Evolutionary conservation across 2,113 vertebrate species (phyloP), one percentile per base, ranked within the genome.

Genomic region (Protomyctophum bolini): DNA sequence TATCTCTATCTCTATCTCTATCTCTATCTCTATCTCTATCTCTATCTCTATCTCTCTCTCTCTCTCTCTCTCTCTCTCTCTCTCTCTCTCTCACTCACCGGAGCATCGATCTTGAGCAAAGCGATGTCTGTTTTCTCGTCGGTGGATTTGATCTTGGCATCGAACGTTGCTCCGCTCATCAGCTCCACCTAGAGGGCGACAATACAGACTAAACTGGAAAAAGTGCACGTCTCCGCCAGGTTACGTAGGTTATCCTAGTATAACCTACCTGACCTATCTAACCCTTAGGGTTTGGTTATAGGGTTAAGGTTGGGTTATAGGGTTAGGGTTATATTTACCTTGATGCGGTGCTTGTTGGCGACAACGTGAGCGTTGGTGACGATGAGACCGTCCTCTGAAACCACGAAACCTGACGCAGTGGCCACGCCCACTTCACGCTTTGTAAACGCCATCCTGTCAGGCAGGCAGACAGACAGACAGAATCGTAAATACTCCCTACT

Each of bases 61-160:
- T 45, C 10, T 51, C 12, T n/a, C 2, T 33, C 28, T 54, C 8
- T 4, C 28, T 54, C 6, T 46, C 52, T 21, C 10, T 67, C 21
- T 21, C 21, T 41, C 33, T 47, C 10, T 57, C 65, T 57, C 21
- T 46, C 55, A n/a, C 94, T 94, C 87, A 99, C 98, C 90, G 95
- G 92, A 7, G 91, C 12, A 12, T 98, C 94, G 58, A 99, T 98
- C 93, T 98, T 94, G 88, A 99, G 98, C 46, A 99, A 94, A 8
- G 98, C 98, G 58, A 99, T 98, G 87, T 99, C 98, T 1, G 96
- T 93, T 83, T 99, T 99, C 85, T 99, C 98, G 9, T 99, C 97
- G 7, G 98, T 93, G 2, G 98, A 97, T 85, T 95, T 96, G 91
- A 99, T 97, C 80, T 95, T 98, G 68, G 98, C 98, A 10, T 99